A percentile compares a stretch with the other conserved stretches of the same genome.
Evolutionary conservation across 1,140 invertebrate genomes (phyloP).

Genomic region (Listronotus bonariensis): DNA sequence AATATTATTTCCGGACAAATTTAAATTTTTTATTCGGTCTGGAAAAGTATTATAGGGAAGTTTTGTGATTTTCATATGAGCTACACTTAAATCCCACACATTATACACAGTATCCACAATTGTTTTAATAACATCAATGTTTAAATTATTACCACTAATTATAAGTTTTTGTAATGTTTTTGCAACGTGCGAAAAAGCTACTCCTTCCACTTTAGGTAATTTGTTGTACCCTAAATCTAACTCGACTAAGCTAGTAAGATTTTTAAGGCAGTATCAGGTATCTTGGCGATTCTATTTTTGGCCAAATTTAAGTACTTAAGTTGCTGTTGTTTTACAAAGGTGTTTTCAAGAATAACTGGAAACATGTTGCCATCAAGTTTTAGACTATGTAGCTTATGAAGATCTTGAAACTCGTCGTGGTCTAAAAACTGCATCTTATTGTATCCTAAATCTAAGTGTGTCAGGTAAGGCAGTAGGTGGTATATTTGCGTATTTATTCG

Average conservation of each 20-base stretch:
- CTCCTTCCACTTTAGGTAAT: conserved; percentile 66
- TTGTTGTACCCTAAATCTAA: conserved; percentile 77
- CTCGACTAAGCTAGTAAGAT: conserved; percentile 66
- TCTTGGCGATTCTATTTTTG: conserved; percentile 72
- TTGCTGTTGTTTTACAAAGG: conserved; percentile 69
- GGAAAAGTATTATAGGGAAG: conserved; percentile 61
- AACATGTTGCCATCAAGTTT: conserved; percentile 77
- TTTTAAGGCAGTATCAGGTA: conserved; percentile 71
- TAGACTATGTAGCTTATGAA: conserved; percentile 69
- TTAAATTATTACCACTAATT: conserved; percentile 68
- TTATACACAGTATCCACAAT: conserved; percentile 63
- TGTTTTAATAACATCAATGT: conserved; percentile 54
- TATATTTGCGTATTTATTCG: conserved; percentile 78
- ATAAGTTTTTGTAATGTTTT: conserved; percentile 66
- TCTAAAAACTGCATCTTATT: conserved; percentile 78
- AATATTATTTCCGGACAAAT: conserved; percentile 62
- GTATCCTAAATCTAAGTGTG: conserved; percentile 74
- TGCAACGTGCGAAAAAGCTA: conserved; percentile 64
- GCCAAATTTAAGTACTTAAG: conserved; percentile 65
- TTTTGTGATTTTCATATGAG: conserved; percentile 62
- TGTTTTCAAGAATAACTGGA: conserved; percentile 73
- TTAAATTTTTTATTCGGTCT: conserved; percentile 60
- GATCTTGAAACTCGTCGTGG: conserved; percentile 72
- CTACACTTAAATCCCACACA: conserved; percentile 62
- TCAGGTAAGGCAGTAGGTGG: conserved; percentile 69